A percentile compares a stretch with the other conserved stretches of the same genome.
These are phyloP conservation scores for Eupithecia tripunctaria DNA, from an alignment of 2,888 invertebrate genomes.

Conservation along the genomic window DNA sequence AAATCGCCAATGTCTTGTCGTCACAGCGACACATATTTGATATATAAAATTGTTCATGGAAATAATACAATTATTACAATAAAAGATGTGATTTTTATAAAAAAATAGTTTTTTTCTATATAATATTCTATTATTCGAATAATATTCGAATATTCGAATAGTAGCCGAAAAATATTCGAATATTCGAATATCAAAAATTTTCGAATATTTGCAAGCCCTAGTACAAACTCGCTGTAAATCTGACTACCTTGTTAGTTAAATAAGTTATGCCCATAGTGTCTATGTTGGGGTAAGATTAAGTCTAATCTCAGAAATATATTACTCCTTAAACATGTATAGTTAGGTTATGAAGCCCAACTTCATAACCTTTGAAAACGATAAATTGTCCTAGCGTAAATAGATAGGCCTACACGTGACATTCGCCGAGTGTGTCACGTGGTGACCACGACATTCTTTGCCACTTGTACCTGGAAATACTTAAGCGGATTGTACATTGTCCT, in stretches of 20 bases:
- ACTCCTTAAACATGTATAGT: not conserved
- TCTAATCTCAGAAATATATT: not conserved
- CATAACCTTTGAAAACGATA: not conserved
- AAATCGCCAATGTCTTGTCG: no score
- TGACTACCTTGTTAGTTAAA: slow-evolving; percentile 1
- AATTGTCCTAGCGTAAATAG: not conserved
- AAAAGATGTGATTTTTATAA: no score
- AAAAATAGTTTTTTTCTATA: no score
- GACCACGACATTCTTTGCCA: slow-evolving; percentile 6
- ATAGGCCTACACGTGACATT: slow-evolving; percentile 8
- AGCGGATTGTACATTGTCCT: slow-evolving; percentile 26
- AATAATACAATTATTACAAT: no score
- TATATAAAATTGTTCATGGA: no score
- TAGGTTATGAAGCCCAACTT: not conserved
- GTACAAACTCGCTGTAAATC: slow-evolving; percentile 13
- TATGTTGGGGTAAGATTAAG: not conserved
- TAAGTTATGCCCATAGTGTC: not conserved
- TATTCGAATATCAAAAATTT: no score
- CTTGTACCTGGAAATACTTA: slow-evolving; percentile 6
- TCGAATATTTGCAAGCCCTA: no score
- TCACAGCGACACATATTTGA: no score
- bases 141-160: no score
- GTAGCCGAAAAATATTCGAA: no score
- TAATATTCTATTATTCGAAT: no score
- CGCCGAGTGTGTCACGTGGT: not conserved